These are phyloP conservation scores for Hydrolagus affinis DNA, from an alignment of 2,113 vertebrate species.

Conservation along the genomic window DNA sequence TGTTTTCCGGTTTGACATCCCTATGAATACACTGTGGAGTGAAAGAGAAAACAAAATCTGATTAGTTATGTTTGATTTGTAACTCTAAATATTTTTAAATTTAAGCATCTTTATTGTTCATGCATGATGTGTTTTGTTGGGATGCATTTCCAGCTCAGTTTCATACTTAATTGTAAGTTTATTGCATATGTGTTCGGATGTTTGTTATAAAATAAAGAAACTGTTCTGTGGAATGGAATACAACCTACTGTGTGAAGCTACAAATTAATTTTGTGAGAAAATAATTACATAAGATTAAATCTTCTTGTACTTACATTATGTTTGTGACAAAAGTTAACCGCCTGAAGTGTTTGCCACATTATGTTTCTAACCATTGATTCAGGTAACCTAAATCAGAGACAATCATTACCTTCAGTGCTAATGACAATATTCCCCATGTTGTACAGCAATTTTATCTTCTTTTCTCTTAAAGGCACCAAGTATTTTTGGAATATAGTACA, in stretches of 20 bases:
- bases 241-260: background rate
- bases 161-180: too few relatives aligned
- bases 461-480: too few relatives aligned
- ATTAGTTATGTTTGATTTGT: background rate
- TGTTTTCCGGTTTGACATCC: conserved; percentile 54
- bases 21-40: conserved; percentile 50
- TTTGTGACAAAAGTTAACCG: conserved; percentile 51
- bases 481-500: too few relatives aligned
- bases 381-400: conserved; percentile 39
- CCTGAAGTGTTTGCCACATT: conserved; percentile 51
- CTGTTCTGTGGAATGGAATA: background rate
- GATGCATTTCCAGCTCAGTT: too few relatives aligned
- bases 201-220: background rate
- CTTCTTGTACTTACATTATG: conserved; percentile 45
- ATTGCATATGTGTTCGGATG: too few relatives aligned
- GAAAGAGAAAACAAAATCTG: conserved; percentile 13
- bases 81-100: background rate
- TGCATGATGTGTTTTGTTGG: too few relatives aligned
- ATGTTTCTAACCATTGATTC: conserved; percentile 46
- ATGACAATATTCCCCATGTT: background rate
- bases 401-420: background rate
- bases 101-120: too few relatives aligned
- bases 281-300: background rate
- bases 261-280: background rate
- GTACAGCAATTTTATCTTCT: too few relatives aligned